These are phyloP conservation scores for Panorpa germanica DNA, from an alignment of 2,888 invertebrate genomes.

Conservation along the genomic window DNA sequence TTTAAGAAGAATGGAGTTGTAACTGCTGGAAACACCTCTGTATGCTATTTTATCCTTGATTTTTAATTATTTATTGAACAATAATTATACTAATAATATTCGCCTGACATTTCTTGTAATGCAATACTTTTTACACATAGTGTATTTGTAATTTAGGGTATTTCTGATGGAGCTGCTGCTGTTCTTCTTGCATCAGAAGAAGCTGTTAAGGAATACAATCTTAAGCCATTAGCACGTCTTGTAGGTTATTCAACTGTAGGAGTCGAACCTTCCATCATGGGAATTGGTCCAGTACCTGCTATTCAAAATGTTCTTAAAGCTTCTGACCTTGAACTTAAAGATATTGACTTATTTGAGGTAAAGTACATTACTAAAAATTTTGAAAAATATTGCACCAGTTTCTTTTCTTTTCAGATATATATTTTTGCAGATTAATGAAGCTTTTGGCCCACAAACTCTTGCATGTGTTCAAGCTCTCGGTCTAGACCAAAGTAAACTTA, in stretches of 20 bases:
- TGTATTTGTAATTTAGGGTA: no score
- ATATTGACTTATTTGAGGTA: conserved; percentile 88
- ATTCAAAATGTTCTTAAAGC: conserved; percentile 69
- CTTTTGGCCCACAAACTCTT: conserved; percentile 88
- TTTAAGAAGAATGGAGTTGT: conserved; percentile 92
- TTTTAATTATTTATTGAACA: no score
- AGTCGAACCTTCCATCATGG: conserved; percentile 96
- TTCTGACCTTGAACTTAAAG: conserved; percentile 58
- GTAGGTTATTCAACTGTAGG: conserved; percentile 86
- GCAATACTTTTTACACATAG: conserved; percentile 2
- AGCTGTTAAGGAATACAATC: conserved; percentile 57
- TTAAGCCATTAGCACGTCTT: conserved; percentile 80
- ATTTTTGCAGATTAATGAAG: conserved; percentile 78
- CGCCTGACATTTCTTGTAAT: no score
- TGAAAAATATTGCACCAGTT: no score
- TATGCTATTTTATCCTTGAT: no score
- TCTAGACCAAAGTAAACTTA: conserved; percentile 71
- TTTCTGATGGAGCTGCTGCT: conserved; percentile 94
- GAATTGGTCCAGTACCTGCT: conserved; percentile 89
- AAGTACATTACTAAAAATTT: conserved; percentile 6
- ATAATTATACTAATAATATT: no score
- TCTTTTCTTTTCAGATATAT: conserved; percentile 9
- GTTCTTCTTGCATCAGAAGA: conserved; percentile 82
- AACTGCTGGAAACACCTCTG: conserved; percentile 87
- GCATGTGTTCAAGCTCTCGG: conserved; percentile 81